Percentiles rank a stretch among this genome's conserved stretches.
phyloP scores from a whole-genome alignment of 2,113 vertebrate species.

The Stegastes partitus region DNA sequence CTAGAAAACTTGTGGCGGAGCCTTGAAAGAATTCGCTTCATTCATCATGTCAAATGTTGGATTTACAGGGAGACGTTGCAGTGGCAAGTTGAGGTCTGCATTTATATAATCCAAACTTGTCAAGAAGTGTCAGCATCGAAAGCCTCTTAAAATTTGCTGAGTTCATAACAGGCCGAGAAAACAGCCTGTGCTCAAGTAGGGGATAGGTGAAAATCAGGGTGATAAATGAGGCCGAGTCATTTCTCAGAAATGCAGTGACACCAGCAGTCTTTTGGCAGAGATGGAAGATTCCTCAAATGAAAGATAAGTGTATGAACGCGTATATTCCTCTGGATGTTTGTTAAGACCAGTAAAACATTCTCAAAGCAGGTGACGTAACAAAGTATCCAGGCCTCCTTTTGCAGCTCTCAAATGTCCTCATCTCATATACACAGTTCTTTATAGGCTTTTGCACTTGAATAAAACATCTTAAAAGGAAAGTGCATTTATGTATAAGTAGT shows the following conservation, averaged over 20 bases:
- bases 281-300: constrained; percentile 12
- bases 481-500: neutral
- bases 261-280: constrained; percentile 31
- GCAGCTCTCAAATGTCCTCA: neutral
- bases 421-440: neutral
- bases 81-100: neutral
- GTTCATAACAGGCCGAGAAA: constrained; percentile 60
- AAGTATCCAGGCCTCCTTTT: constrained; percentile 25
- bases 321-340: constrained; percentile 5
- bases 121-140: constrained; percentile 28
- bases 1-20: neutral
- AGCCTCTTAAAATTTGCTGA: constrained; percentile 61
- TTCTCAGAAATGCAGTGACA: constrained; percentile 57
- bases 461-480: constrained; percentile 20
- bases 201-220: constrained; percentile 63
- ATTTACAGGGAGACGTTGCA: neutral
- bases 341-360: constrained; percentile 22
- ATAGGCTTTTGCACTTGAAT: neutral
- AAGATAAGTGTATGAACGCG: constrained; percentile 20
- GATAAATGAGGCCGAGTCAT: constrained; percentile 41
- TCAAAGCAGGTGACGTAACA: constrained; percentile 40
- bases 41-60: constrained; percentile 1
- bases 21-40: neutral
- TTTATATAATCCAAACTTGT: constrained; percentile 26
- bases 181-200: constrained; percentile 65